These are phyloP conservation scores for Macropus fuliginosus DNA, from an alignment of 2,797 vertebrate species.

Conservation along the genomic window DNA sequence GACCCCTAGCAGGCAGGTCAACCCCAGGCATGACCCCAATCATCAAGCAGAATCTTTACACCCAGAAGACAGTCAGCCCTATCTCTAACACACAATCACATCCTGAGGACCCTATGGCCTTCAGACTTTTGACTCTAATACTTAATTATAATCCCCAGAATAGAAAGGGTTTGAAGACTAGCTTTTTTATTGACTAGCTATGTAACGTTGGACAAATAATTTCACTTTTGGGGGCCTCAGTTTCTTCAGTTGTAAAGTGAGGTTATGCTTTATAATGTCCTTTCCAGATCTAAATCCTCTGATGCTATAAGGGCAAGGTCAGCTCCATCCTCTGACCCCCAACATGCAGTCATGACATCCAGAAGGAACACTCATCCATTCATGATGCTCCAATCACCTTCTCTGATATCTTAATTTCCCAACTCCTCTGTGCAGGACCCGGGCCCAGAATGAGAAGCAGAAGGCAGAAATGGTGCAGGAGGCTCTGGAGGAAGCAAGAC, in stretches of 20 bases:
- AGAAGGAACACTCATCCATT: not conserved
- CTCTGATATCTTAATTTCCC: slow-evolving; percentile 50
- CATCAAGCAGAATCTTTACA: not conserved
- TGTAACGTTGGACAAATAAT: not conserved
- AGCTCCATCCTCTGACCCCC: not conserved
- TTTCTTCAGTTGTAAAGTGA: not conserved
- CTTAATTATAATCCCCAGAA: not conserved
- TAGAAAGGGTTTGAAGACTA: not conserved
- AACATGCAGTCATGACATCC: not conserved
- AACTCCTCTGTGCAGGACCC: slow-evolving; percentile 83
- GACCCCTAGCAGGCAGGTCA: not conserved
- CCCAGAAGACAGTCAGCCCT: not conserved
- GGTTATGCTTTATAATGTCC: not conserved
- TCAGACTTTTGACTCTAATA: not conserved
- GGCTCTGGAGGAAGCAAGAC: slow-evolving; percentile 89
- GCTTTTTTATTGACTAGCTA: not conserved
- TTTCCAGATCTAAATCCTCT: not conserved
- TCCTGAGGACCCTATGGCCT: not conserved
- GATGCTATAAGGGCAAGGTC: not conserved
- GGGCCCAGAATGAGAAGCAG: slow-evolving; percentile 90
- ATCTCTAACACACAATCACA: not conserved
- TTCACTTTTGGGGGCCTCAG: not conserved
- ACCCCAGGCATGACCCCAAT: not conserved
- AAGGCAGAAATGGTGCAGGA: slow-evolving; percentile 89
- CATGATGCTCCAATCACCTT: not conserved